A percentile compares a stretch with the other conserved stretches of the same genome.
These are phyloP conservation scores for Sebastes matsubarae DNA, from an alignment of 2,797 vertebrate genomes.

Conservation along the genomic window DNA sequence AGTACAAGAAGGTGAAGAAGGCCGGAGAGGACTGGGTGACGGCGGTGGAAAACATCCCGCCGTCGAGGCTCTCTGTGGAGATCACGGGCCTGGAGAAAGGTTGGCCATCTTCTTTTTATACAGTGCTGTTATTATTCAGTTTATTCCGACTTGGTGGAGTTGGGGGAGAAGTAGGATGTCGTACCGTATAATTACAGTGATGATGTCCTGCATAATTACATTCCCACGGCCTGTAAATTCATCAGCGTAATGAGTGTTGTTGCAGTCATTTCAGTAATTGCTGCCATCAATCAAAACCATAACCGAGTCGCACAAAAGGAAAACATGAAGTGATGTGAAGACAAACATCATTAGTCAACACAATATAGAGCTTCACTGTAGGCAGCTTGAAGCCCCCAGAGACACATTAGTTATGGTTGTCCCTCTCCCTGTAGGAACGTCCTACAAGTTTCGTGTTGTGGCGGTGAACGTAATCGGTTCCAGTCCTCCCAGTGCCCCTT, in stretches of 20 bases:
- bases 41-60: slow-evolving; percentile 94
- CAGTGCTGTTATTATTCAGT: slow-evolving; percentile 20
- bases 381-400: background rate
- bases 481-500: slow-evolving; percentile 93
- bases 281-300: slow-evolving; percentile 66
- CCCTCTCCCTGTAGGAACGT: slow-evolving; percentile 82
- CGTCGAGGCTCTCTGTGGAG: slow-evolving; percentile 95
- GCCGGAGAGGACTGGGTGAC: slow-evolving; percentile 91
- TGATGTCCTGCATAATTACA: slow-evolving; percentile 64
- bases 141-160: slow-evolving; percentile 12
- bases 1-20: slow-evolving; percentile 94
- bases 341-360: slow-evolving; percentile 53
- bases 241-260: slow-evolving; percentile 73
- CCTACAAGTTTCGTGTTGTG: slow-evolving; percentile 96
- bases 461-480: slow-evolving; percentile 95
- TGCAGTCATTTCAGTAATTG: slow-evolving; percentile 70
- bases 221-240: slow-evolving; percentile 68
- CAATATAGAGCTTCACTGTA: background rate
- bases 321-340: slow-evolving; percentile 49
- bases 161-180: slow-evolving; percentile 23
- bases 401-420: background rate
- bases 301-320: slow-evolving; percentile 42
- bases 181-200: slow-evolving; percentile 55
- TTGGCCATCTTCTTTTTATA: slow-evolving; percentile 60
- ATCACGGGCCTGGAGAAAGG: slow-evolving; percentile 95